Percentiles rank a stretch among this genome's conserved stretches.
Conservation (phyloP, 2,888 invertebrate species). For the Endomychus coccineus region DNA sequence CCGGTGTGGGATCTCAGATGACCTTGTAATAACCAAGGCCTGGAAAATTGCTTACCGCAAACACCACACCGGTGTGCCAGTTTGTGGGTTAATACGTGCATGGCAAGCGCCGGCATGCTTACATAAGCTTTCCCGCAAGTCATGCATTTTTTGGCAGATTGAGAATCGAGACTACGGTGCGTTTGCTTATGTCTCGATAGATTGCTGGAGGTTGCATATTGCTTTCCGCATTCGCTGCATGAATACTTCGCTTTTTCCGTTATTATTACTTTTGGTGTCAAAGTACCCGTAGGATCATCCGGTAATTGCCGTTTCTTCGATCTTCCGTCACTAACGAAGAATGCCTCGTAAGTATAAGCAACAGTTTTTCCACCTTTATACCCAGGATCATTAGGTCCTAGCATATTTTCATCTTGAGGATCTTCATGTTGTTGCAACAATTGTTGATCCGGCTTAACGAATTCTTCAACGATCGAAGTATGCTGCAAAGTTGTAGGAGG, state of each 20-base stretch:
- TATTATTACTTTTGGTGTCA: conserved; percentile 24
- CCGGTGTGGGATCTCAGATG: conserved; percentile 86
- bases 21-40: conserved; percentile 90
- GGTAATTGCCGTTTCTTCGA: conserved; percentile 51
- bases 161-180: conserved; percentile 85
- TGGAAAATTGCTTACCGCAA: conserved; percentile 90
- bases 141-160: conserved; percentile 87
- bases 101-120: conserved; percentile 93
- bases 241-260: conserved; percentile 52
- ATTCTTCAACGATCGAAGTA: conserved; percentile 13
- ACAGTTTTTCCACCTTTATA: conserved; percentile 58
- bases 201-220: conserved; percentile 85
- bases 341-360: conserved; percentile 86
- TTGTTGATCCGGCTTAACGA: conserved; percentile 7
- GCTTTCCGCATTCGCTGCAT: conserved; percentile 84
- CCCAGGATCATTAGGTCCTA: conserved; percentile 1
- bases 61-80: conserved; percentile 85
- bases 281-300: conserved; percentile 26
- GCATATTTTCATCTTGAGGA: conserved; percentile 11
- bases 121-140: conserved; percentile 95
- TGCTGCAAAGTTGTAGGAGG: conserved; percentile 34
- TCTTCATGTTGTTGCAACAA: conserved; percentile 10
- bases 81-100: conserved; percentile 88
- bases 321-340: conserved; percentile 81
- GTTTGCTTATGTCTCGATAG: conserved; percentile 86